phyloP scores from a whole-genome alignment of 2,797 vertebrate genomes.

The Fistularia tabacaria region DNA sequence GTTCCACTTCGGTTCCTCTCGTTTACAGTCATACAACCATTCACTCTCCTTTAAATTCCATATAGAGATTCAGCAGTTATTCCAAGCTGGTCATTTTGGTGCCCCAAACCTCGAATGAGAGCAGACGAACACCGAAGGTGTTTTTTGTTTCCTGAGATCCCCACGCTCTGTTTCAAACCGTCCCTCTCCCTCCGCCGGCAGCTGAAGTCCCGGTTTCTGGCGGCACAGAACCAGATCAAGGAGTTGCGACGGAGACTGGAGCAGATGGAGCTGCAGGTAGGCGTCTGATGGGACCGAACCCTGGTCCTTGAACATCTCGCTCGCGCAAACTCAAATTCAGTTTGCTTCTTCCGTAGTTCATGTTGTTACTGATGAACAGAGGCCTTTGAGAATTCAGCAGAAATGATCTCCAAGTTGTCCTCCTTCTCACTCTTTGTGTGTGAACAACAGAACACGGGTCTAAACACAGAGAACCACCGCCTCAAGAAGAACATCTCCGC shows the following conservation, averaged over 20 bases:
- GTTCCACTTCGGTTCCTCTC: too few species aligned
- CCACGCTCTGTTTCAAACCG: not conserved
- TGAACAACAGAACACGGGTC: conserved; percentile 80
- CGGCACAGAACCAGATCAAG: conserved; percentile 86
- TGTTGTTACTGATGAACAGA: too few species aligned
- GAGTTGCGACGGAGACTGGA: conserved; percentile 83
- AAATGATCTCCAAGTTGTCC: not conserved
- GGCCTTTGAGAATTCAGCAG: not conserved
- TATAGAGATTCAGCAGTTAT: too few species aligned
- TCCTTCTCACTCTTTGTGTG: conserved; percentile 7
- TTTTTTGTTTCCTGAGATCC: not conserved
- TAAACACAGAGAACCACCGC: conserved; percentile 85
- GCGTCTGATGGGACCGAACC: conserved; percentile 6
- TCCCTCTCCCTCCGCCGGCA: conserved; percentile 58
- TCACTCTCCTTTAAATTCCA: too few species aligned
- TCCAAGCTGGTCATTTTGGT: too few species aligned
- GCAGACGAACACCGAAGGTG: not conserved
- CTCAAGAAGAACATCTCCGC: conserved; percentile 97
- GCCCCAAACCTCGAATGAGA: too few species aligned
- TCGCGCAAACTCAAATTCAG: too few species aligned
- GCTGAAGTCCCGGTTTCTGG: conserved; percentile 85
- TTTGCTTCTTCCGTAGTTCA: too few species aligned
- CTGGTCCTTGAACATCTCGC: too few species aligned
- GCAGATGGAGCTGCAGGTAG: conserved; percentile 87
- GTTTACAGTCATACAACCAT: too few species aligned